These are phyloP conservation scores for Drosophila arawakana DNA, from an alignment of 1,140 invertebrate genomes.

Conservation along the genomic window DNA sequence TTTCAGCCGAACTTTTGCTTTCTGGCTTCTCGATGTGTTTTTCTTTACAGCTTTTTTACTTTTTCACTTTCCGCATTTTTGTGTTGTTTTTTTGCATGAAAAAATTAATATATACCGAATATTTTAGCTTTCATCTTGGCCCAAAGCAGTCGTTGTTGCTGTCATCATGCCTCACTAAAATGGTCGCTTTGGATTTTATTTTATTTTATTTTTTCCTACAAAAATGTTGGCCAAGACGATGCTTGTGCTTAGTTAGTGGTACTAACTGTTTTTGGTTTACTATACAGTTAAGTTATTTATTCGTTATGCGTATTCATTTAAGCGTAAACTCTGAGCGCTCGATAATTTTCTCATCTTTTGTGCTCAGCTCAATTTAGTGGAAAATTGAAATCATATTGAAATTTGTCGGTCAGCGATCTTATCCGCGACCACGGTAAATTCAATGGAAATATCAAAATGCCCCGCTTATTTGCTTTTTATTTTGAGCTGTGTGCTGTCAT, in stretches of 20 bases:
- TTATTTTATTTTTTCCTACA: no score
- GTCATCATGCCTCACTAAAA: neutral
- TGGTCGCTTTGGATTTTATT: neutral
- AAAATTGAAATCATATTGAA: slow-evolving; percentile 71
- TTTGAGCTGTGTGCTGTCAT: neutral
- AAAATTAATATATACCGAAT: slow-evolving; percentile 64
- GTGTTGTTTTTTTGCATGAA: slow-evolving; percentile 24
- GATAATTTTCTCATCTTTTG: slow-evolving; percentile 63
- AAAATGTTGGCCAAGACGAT: neutral
- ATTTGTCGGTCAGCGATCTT: slow-evolving; percentile 56
- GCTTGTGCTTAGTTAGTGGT: neutral
- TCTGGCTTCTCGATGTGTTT: slow-evolving; percentile 54
- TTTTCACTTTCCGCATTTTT: slow-evolving; percentile 17
- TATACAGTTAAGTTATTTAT: slow-evolving; percentile 54
- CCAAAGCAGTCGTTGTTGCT: slow-evolving; percentile 31
- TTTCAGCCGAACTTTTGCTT: slow-evolving; percentile 60
- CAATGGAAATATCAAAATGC: slow-evolving; percentile 39
- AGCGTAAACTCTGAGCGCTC: slow-evolving; percentile 53
- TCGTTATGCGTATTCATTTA: slow-evolving; percentile 63
- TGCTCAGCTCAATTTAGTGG: slow-evolving; percentile 64
- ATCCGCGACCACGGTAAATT: slow-evolving; percentile 31
- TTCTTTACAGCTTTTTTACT: slow-evolving; percentile 12
- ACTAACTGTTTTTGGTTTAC: slow-evolving; percentile 9
- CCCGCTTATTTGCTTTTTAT: slow-evolving; percentile 10
- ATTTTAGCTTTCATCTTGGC: slow-evolving; percentile 58